Conservation (phyloP, 2,888 invertebrate species). For the Nasonia oneida region DNA sequence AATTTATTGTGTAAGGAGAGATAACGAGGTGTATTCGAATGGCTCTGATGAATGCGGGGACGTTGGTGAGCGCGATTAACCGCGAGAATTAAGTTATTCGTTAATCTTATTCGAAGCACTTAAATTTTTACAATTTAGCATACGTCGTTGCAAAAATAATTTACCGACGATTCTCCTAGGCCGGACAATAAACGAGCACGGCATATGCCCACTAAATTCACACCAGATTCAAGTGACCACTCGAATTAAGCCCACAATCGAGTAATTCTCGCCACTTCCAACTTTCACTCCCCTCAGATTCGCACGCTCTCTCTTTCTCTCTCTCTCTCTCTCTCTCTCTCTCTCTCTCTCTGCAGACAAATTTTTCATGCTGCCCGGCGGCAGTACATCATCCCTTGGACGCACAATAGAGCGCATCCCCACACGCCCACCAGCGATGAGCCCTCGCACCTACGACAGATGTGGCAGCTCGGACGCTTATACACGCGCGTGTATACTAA, state of each 20-base stretch:
- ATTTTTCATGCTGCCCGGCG: not conserved
- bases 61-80: no score
- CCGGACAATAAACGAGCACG: not conserved
- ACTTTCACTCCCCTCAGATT: not conserved
- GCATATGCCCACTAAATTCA: slow-evolving; percentile 9
- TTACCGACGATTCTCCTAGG: not conserved
- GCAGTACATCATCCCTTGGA: not conserved
- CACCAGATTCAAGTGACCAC: not conserved
- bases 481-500: not conserved
- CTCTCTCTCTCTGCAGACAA: not conserved
- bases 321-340: not conserved
- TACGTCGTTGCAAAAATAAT: no score
- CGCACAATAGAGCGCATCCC: not conserved
- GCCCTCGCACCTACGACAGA: not conserved
- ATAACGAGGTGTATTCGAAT: not conserved
- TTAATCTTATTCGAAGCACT: no score
- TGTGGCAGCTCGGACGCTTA: not conserved
- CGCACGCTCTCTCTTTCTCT: not conserved
- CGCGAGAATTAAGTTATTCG: no score
- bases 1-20: not conserved
- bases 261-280: not conserved
- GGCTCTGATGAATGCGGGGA: no score
- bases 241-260: slow-evolving; percentile 2
- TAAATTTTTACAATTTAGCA: no score
- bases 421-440: not conserved